Conservation (phyloP, 1,140 invertebrate genomes). For the Drosophila suzukii region DNA sequence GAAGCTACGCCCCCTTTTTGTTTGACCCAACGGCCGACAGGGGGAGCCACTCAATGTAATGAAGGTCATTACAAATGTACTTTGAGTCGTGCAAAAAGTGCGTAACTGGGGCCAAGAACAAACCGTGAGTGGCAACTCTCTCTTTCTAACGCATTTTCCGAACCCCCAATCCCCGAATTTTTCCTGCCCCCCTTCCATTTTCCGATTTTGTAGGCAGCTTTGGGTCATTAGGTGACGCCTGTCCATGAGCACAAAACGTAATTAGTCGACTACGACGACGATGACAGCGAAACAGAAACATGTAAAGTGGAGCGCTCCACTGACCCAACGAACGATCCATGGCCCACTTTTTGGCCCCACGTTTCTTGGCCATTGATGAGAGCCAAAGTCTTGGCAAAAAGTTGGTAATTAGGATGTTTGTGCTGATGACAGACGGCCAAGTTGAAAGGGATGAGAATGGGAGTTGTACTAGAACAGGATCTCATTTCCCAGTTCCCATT, state of each 20-base stretch:
- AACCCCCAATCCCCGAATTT: not conserved
- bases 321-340: slow-evolving; percentile 71
- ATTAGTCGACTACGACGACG: slow-evolving; percentile 59
- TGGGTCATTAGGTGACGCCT: slow-evolving; percentile 82
- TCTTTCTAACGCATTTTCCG: slow-evolving; percentile 44
- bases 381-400: slow-evolving; percentile 64
- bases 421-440: slow-evolving; percentile 41
- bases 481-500: not conserved
- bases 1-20: not conserved
- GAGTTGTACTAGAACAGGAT: slow-evolving; percentile 7
- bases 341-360: slow-evolving; percentile 8
- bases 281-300: slow-evolving; percentile 67
- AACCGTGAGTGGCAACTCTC: slow-evolving; percentile 9
- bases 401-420: slow-evolving; percentile 83
- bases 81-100: slow-evolving; percentile 48
- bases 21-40: slow-evolving; percentile 18
- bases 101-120: slow-evolving; percentile 29
- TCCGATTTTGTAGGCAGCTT: slow-evolving; percentile 65
- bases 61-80: slow-evolving; percentile 80
- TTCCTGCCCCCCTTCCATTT: not conserved
- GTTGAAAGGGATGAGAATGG: not conserved
- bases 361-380: slow-evolving; percentile 40
- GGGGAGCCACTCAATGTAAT: slow-evolving; percentile 70
- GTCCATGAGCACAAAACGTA: slow-evolving; percentile 71
- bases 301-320: slow-evolving; percentile 78